Percentiles rank a stretch among this genome's conserved stretches.
phyloP scores from a whole-genome alignment of 2,888 invertebrate genomes.

The Ferrisia virgata region DNA sequence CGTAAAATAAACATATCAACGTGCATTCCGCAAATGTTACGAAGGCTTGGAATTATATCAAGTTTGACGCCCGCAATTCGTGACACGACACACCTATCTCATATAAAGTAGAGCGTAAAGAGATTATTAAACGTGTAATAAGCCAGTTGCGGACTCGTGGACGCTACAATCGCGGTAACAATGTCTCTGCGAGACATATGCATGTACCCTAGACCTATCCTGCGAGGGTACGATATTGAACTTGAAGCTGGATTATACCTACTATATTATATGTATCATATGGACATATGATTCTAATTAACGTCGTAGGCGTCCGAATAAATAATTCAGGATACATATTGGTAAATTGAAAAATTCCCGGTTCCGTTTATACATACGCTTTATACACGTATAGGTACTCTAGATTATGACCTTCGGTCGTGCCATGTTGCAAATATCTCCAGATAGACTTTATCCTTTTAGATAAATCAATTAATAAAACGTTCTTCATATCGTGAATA shows the following conservation, averaged over 20 bases:
- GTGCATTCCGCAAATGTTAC: background rate
- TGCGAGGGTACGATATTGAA: background rate
- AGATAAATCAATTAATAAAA: background rate
- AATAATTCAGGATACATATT: background rate
- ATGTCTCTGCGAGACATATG: background rate
- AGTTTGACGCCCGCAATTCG: constrained; percentile 26
- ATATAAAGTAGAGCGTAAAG: background rate
- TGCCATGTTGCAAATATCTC: background rate
- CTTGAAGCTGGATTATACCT: constrained; percentile 24
- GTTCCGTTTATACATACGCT: background rate
- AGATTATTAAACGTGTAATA: background rate
- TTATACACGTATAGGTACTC: background rate
- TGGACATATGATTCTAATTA: constrained; percentile 2
- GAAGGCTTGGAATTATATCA: constrained; percentile 19
- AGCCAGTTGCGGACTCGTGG: background rate
- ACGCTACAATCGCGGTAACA: background rate
- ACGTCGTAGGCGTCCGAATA: constrained; percentile 3
- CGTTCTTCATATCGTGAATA: too few relatives aligned
- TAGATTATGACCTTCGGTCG: background rate
- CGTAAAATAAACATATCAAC: constrained; percentile 25
- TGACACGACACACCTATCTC: constrained; percentile 13
- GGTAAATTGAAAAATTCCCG: background rate
- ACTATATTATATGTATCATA: too few relatives aligned
- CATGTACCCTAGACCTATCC: too few relatives aligned
- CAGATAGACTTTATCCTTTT: background rate